phyloP scores from a whole-genome alignment of 1,140 invertebrate species.

The Popillia japonica region DNA sequence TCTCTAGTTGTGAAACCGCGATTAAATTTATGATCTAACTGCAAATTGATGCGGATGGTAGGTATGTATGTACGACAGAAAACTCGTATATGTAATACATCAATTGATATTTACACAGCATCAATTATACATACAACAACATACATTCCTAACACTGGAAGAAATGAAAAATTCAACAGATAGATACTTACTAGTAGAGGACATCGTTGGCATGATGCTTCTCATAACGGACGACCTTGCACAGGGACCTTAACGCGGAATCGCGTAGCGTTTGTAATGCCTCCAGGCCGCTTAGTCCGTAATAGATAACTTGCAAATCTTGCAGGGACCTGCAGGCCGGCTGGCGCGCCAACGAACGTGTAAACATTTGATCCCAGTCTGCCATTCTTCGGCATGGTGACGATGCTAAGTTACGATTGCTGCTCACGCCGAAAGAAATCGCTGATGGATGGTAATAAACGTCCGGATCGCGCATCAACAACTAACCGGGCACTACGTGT shows the following conservation, averaged over 20 bases:
- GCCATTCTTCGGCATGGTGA: slow-evolving; percentile 56
- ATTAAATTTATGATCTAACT: too few species aligned
- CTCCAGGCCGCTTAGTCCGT: slow-evolving; percentile 77
- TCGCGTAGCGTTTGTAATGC: slow-evolving; percentile 76
- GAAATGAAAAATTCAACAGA: slow-evolving; percentile 43
- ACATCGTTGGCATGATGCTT: slow-evolving; percentile 81
- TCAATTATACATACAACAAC: too few species aligned
- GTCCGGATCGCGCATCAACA: slow-evolving; percentile 18
- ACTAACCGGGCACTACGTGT: not conserved
- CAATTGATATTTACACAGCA: too few species aligned
- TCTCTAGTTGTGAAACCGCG: too few species aligned
- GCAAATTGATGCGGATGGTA: too few species aligned
- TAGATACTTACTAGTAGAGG: slow-evolving; percentile 76
- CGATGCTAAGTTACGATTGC: not conserved
- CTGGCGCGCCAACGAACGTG: slow-evolving; percentile 69
- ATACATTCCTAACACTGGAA: too few species aligned
- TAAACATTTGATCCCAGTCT: slow-evolving; percentile 71
- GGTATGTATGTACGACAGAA: too few species aligned
- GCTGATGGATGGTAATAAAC: not conserved
- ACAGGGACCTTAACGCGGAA: slow-evolving; percentile 73
- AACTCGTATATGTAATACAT: too few species aligned
- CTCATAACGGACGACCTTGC: slow-evolving; percentile 77
- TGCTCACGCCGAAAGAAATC: slow-evolving; percentile 12
- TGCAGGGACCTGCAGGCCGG: slow-evolving; percentile 70
- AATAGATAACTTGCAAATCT: slow-evolving; percentile 81